A percentile compares a stretch with the other conserved stretches of the same genome.
These are phyloP conservation scores for Taxidea taxus DNA, from an alignment of 2,113 vertebrate genomes.

Conservation along the genomic window DNA sequence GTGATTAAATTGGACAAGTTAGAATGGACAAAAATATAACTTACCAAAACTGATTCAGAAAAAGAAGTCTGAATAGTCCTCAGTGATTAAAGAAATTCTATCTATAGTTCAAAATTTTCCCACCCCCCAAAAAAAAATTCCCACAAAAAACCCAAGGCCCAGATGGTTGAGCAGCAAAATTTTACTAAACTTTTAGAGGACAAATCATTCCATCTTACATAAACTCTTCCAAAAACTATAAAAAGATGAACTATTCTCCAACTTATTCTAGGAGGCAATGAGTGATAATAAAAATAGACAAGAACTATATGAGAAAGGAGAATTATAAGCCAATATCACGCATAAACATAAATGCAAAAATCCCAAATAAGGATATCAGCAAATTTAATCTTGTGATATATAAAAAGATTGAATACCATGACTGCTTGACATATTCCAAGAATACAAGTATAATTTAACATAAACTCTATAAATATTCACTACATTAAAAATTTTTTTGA, in stretches of 20 bases:
- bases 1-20: background rate
- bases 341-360: background rate
- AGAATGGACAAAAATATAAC: background rate
- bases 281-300: background rate
- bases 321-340: background rate
- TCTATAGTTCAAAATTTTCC: background rate
- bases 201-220: background rate
- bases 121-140: background rate
- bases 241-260: background rate
- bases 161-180: background rate
- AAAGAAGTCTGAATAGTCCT: background rate
- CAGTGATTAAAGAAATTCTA: background rate
- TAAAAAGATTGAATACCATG: background rate
- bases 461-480: constrained; percentile 23
- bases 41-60: background rate
- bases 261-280: background rate
- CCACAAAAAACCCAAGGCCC: background rate
- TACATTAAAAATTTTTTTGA: background rate
- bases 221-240: background rate
- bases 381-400: background rate
- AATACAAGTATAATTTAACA: background rate
- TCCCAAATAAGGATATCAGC: background rate
- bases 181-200: background rate
- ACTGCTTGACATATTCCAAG: background rate
- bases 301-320: background rate